phyloP scores from a whole-genome alignment of 2,113 vertebrate genomes.

The Rana temporaria region DNA sequence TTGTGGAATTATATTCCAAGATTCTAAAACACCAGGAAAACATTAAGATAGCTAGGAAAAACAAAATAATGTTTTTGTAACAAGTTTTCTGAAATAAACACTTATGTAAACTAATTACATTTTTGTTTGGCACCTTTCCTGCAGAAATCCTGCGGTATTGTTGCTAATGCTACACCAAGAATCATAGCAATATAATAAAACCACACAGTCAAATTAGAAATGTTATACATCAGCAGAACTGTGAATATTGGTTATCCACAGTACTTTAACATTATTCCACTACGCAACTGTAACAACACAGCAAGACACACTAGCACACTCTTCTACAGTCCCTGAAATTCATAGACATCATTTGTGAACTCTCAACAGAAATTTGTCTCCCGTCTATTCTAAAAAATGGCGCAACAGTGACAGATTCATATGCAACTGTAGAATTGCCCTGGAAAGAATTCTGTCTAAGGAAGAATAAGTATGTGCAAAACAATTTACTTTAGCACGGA shows the following conservation, averaged over 20 bases:
- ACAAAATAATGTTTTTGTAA: slow-evolving; percentile 16
- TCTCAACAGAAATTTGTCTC: too few species aligned
- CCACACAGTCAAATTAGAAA: background rate
- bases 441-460: too few species aligned
- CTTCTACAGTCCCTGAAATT: too few species aligned
- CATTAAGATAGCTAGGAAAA: slow-evolving; percentile 3
- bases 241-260: background rate
- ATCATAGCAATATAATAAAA: background rate
- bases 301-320: too few species aligned
- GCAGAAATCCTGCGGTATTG: background rate
- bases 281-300: too few species aligned
- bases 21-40: slow-evolving; percentile 34
- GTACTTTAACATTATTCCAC: background rate
- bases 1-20: slow-evolving; percentile 7
- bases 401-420: too few species aligned
- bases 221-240: background rate
- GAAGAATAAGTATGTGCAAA: too few species aligned
- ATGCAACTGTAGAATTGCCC: too few species aligned
- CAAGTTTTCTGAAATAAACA: slow-evolving; percentile 29
- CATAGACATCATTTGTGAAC: too few species aligned
- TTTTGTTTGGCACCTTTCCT: background rate
- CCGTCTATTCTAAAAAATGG: too few species aligned
- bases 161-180: slow-evolving; percentile 6
- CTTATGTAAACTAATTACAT: slow-evolving; percentile 22
- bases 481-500: too few species aligned